Evolutionary conservation across 2,888 invertebrate genomes (phyloP).

Genomic region (Dioctria linearis): DNA sequence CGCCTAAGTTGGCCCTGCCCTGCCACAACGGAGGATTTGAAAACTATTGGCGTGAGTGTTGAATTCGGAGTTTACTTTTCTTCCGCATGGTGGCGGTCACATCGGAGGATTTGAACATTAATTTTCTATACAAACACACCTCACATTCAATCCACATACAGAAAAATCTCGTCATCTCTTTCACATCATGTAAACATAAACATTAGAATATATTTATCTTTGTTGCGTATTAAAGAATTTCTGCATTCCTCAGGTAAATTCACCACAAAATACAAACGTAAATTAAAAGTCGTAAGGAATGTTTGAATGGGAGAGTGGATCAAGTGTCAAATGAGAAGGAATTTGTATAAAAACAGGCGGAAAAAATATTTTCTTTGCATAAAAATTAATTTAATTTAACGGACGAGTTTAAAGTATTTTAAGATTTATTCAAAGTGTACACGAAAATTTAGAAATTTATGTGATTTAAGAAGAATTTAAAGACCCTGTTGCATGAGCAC

Average conservation of each 20-base stretch:
- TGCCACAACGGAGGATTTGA: too few species aligned
- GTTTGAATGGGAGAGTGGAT: conserved; percentile 23
- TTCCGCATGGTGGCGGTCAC: too few species aligned
- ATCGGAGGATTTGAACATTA: too few species aligned
- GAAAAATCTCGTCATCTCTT: not conserved
- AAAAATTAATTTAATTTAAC: not conserved
- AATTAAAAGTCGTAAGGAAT: conserved; percentile 12
- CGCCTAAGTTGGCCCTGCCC: too few species aligned
- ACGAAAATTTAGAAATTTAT: not conserved
- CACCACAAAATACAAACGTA: conserved; percentile 24
- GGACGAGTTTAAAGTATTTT: not conserved
- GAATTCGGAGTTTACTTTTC: too few species aligned
- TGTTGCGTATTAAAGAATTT: conserved; percentile 26
- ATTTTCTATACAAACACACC: too few species aligned
- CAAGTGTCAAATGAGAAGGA: conserved; percentile 44
- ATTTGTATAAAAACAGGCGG: conserved; percentile 8
- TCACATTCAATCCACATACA: too few species aligned
- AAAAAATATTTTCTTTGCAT: not conserved
- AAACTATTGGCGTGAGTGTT: too few species aligned
- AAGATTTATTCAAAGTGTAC: not conserved
- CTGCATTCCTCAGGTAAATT: conserved; percentile 36
- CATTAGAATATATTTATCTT: not conserved
- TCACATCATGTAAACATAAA: conserved; percentile 11
- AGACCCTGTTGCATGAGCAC: not conserved
- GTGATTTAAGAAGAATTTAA: not conserved